Conservation (phyloP, 1,140 invertebrate species). For the Zaprionus capensis region DNA sequence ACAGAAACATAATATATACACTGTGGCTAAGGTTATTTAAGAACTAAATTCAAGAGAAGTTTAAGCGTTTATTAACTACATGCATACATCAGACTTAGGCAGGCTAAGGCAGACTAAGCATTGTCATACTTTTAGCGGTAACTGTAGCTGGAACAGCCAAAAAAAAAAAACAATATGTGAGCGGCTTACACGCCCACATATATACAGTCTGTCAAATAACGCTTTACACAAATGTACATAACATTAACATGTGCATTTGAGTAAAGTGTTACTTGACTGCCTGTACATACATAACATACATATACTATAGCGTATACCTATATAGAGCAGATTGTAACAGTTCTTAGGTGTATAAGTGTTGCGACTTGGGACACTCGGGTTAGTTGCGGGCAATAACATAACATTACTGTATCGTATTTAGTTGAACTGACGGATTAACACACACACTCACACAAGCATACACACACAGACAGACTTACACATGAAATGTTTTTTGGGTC, state of each 20-base stretch:
- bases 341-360: constrained; percentile 77
- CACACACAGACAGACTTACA: constrained; percentile 21
- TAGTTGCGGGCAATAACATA: constrained; percentile 40
- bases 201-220: constrained; percentile 16
- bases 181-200: constrained; percentile 39
- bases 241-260: too few relatives aligned
- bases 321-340: constrained; percentile 68
- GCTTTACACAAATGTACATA: too few relatives aligned
- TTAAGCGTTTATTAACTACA: constrained; percentile 42
- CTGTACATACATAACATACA: constrained; percentile 51
- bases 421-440: constrained; percentile 17
- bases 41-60: constrained; percentile 38
- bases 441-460: constrained; percentile 13
- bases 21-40: constrained; percentile 43
- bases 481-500: constrained; percentile 35
- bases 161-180: constrained; percentile 17
- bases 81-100: constrained; percentile 37
- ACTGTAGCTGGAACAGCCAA: constrained; percentile 63
- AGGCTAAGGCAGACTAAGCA: constrained; percentile 37
- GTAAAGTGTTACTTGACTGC: too few relatives aligned
- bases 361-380: constrained; percentile 53
- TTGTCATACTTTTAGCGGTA: constrained; percentile 46
- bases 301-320: constrained; percentile 53
- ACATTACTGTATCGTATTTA: constrained; percentile 31
- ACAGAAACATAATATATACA: constrained; percentile 2